Percentiles rank a stretch among this genome's conserved stretches.
These are phyloP conservation scores for Alitta virens DNA, from an alignment of 2,888 invertebrate genomes.

Conservation along the genomic window DNA sequence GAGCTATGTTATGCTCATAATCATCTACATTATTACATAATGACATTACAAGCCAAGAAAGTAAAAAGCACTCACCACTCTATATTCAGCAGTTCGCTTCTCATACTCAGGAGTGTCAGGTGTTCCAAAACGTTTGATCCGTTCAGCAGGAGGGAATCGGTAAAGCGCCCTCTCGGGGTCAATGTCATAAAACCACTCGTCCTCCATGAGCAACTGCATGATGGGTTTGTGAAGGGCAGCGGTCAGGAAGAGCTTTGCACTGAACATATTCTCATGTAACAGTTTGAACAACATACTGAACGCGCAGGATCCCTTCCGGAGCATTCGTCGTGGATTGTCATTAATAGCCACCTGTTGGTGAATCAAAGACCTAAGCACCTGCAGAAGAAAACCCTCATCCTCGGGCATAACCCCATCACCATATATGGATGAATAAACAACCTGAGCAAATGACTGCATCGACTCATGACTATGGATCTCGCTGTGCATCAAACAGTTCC, in stretches of 20 bases:
- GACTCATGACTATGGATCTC: constrained; percentile 61
- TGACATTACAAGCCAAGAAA: too few relatives aligned
- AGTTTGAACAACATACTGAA: constrained; percentile 83
- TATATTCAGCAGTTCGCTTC: constrained; percentile 73
- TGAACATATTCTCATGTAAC: constrained; percentile 84
- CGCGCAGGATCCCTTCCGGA: constrained; percentile 78
- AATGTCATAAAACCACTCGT: constrained; percentile 86
- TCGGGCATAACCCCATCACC: constrained; percentile 74
- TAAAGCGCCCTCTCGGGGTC: constrained; percentile 78
- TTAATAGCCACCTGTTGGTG: constrained; percentile 70
- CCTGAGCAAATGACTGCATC: constrained; percentile 27
- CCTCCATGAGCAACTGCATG: constrained; percentile 83
- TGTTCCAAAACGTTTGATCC: constrained; percentile 73
- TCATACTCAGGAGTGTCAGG: constrained; percentile 73
- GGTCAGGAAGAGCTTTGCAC: constrained; percentile 88
- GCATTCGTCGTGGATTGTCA: constrained; percentile 67
- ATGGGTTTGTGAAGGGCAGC: constrained; percentile 89
- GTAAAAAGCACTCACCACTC: constrained; percentile 62
- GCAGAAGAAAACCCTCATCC: constrained; percentile 64
- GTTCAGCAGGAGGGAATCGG: constrained; percentile 65
- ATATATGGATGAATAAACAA: constrained; percentile 58
- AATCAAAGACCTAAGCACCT: constrained; percentile 61
- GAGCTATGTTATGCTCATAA: too few relatives aligned
- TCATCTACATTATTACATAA: too few relatives aligned
- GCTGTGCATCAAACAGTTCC: constrained; percentile 68